Conservation (phyloP, 2,888 invertebrate species). For the Thymelicus sylvestris region DNA sequence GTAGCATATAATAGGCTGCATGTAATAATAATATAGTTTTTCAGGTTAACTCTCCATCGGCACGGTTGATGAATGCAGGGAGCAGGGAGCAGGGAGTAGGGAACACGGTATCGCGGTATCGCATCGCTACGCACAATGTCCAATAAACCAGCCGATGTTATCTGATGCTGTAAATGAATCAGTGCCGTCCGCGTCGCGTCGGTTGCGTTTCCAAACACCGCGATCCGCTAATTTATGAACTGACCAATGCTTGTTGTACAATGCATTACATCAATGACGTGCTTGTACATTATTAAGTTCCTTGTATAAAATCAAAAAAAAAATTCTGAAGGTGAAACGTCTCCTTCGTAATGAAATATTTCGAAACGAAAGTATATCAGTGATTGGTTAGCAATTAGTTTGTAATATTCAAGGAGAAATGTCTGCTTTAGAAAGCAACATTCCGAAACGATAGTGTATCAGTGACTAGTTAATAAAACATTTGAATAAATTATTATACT, state of each 20-base stretch:
- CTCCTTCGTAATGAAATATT: no score
- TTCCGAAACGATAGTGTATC: no score
- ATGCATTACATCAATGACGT: constrained; percentile 4
- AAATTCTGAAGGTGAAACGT: no score
- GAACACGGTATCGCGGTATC: constrained; percentile 70
- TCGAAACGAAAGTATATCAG: no score
- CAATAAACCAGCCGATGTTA: constrained; percentile 80
- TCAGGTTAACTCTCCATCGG: constrained; percentile 59
- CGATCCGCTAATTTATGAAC: constrained; percentile 40
- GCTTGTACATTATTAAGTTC: not conserved
- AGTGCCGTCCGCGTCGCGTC: constrained; percentile 56
- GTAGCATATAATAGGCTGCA: no score
- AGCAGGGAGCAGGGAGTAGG: constrained; percentile 43
- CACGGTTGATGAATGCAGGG: constrained; percentile 72
- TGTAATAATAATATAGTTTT: constrained; percentile 41
- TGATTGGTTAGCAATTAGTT: no score
- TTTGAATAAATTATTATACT: no score
- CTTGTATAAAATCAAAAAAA: not conserved
- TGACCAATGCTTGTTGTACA: not conserved
- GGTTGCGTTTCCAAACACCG: constrained; percentile 47
- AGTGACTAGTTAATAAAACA: no score
- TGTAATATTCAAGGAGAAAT: no score
- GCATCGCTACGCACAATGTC: constrained; percentile 78
- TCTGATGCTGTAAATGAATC: constrained; percentile 80
- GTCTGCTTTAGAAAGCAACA: no score